Evolutionary conservation across 2,113 vertebrate genomes (phyloP), one percentile per base, ranked within the genome.

Genomic region (Istiophorus platypterus): DNA sequence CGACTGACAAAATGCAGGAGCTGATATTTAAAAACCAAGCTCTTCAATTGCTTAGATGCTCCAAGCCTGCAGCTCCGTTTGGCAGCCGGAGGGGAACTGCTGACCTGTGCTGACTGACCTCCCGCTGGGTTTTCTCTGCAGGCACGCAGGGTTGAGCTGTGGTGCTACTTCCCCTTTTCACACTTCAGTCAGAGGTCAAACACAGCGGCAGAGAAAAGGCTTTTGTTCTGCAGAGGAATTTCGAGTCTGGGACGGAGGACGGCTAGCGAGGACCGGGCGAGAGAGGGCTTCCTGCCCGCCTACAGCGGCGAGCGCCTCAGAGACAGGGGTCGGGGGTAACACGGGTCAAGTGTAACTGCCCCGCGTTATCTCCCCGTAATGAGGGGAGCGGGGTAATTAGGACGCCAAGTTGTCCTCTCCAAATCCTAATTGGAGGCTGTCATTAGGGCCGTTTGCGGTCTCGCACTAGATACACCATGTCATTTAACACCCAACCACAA

Each of bases 171-270:
- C 89, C 86, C 80, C 71, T 91, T 91, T 93, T 91, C 91, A 84
- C 85, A 93, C 90, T 91, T 90, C 65, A 88, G 77, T 87, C 75
- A 79, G 80, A 78, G 90, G 91, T 92, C 87, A 92, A 87, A 86
- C 69, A 22, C 72, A 64, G 66, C n/a, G 65, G 85, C 66, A 73
- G 34, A 87, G 75, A 79, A 42, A 42, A 80, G 37, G 64, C 83
- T 67, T 92, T 92, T 93, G 90, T 94, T 84, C 88, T 82, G 78
- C 69, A 39, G 45, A 65, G 70, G 84, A 63, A 91, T 90, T 92
- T 75, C 81, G 80, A 5, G 87, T 89, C 91, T 90, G 79, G 59
- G 61, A 59, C 67, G 69, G 69, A 62, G 67, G 79, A 85, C 51
- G 67, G 76, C 64, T 31, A 42, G 58, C 7, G 14, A 81, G 73